A percentile compares a stretch with the other conserved stretches of the same genome.
Conservation (phyloP, 2,113 vertebrate genomes). For the Nesoenas mayeri region DNA sequence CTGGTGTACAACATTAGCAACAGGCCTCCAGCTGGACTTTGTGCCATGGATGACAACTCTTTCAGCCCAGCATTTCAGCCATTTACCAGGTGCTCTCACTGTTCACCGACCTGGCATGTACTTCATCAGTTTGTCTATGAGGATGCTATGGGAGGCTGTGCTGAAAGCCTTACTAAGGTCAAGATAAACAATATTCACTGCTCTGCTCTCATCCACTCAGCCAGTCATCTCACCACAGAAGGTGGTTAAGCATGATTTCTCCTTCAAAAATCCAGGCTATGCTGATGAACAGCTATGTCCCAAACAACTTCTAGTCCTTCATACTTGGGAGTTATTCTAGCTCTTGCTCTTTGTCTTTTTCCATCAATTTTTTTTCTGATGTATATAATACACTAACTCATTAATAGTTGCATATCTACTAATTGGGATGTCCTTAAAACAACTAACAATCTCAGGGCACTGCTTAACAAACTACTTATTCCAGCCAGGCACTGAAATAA, state of each 20-base stretch:
- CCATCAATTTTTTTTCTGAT: neutral
- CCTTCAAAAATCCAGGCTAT: neutral
- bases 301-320: neutral
- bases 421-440: neutral
- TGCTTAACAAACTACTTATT: conserved; percentile 11
- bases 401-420: neutral
- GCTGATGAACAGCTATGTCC: neutral
- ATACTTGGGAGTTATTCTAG: neutral
- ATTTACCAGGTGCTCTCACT: fast-evolving
- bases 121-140: neutral
- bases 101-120: neutral
- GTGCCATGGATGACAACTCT: neutral
- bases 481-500: conserved; percentile 27
- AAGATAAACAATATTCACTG: neutral
- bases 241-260: neutral
- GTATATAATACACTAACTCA: neutral
- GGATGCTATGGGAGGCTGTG: fast-evolving
- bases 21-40: neutral
- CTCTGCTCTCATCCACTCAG: neutral
- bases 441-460: neutral
- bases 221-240: neutral
- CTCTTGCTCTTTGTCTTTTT: neutral
- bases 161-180: neutral
- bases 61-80: neutral
- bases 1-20: neutral